Evolutionary conservation across 2,888 invertebrate species (phyloP).

Genomic region (Pemphredon lugubris): DNA sequence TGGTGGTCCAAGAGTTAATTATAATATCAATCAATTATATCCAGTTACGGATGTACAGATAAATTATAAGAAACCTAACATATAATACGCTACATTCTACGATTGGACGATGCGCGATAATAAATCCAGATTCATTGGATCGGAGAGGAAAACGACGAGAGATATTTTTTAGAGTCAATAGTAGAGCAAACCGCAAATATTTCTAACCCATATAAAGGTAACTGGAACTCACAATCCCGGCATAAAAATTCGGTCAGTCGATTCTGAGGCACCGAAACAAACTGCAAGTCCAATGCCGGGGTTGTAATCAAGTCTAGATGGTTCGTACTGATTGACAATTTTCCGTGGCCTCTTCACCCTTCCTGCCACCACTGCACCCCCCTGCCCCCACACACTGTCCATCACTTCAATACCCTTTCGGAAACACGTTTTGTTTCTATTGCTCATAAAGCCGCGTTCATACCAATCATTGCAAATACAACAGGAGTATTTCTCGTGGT

Average conservation of each 20-base stretch:
- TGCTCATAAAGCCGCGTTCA: slow-evolving; percentile 44
- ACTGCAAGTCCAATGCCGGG: slow-evolving; percentile 57
- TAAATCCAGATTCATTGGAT: too few relatives aligned
- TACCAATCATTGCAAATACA: slow-evolving; percentile 20
- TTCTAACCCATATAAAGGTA: slow-evolving; percentile 35
- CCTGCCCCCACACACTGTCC: slow-evolving; percentile 34
- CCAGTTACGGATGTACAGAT: too few relatives aligned
- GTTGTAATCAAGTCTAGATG: slow-evolving; percentile 75
- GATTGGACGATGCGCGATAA: too few relatives aligned
- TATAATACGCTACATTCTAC: too few relatives aligned
- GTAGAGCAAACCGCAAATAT: slow-evolving; percentile 42
- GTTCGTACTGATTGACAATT: slow-evolving; percentile 76
- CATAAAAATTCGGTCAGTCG: slow-evolving; percentile 64
- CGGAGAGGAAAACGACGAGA: not conserved
- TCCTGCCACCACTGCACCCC: slow-evolving; percentile 40
- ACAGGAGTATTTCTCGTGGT: not conserved
- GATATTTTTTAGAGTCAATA: not conserved
- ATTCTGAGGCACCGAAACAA: slow-evolving; percentile 60
- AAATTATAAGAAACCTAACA: too few relatives aligned
- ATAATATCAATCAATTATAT: too few relatives aligned
- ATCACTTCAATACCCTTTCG: slow-evolving; percentile 45
- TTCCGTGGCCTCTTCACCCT: slow-evolving; percentile 62
- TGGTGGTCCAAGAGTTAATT: too few relatives aligned
- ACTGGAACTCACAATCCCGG: slow-evolving; percentile 34
- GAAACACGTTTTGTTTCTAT: slow-evolving; percentile 59